These are phyloP conservation scores for Hololepta plana DNA, from an alignment of 2,888 invertebrate genomes.

Conservation along the genomic window DNA sequence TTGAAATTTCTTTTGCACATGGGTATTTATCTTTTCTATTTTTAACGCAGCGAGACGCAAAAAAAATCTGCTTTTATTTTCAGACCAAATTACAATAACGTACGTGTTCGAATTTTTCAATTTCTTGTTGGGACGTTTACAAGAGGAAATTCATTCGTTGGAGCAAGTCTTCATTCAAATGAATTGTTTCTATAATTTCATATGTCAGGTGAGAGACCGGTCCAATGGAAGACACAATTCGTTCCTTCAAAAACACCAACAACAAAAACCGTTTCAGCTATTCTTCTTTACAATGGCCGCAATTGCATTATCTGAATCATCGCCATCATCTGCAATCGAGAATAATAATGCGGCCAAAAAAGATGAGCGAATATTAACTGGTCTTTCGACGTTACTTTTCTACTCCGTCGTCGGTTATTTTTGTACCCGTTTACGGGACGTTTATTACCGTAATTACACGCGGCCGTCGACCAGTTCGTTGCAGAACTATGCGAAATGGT, in stretches of 20 bases:
- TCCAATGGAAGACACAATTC: background rate
- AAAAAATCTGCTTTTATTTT: too few species aligned
- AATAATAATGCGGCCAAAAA: slow-evolving; percentile 9
- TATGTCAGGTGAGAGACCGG: slow-evolving; percentile 19
- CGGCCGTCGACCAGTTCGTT: slow-evolving; percentile 9
- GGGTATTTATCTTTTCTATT: too few species aligned
- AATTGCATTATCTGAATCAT: too few species aligned
- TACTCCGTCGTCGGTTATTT: slow-evolving; percentile 25
- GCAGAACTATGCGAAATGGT: slow-evolving; percentile 15
- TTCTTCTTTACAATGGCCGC: slow-evolving; percentile 23
- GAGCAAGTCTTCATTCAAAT: slow-evolving; percentile 22
- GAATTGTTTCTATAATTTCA: slow-evolving; percentile 20
- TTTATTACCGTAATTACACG: slow-evolving; percentile 10
- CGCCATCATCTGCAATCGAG: too few species aligned
- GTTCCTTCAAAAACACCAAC: background rate
- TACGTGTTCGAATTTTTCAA: too few species aligned
- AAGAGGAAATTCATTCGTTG: slow-evolving; percentile 19
- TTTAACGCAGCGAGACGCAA: too few species aligned
- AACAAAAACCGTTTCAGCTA: slow-evolving; percentile 15
- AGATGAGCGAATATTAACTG: slow-evolving; percentile 15
- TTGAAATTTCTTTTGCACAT: too few species aligned
- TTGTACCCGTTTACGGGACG: slow-evolving; percentile 19
- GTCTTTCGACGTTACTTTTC: slow-evolving; percentile 22
- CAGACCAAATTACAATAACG: too few species aligned
- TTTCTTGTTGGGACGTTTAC: too few species aligned